Conservation (phyloP, 2,888 invertebrate genomes). For the Chalcis sispes region DNA sequence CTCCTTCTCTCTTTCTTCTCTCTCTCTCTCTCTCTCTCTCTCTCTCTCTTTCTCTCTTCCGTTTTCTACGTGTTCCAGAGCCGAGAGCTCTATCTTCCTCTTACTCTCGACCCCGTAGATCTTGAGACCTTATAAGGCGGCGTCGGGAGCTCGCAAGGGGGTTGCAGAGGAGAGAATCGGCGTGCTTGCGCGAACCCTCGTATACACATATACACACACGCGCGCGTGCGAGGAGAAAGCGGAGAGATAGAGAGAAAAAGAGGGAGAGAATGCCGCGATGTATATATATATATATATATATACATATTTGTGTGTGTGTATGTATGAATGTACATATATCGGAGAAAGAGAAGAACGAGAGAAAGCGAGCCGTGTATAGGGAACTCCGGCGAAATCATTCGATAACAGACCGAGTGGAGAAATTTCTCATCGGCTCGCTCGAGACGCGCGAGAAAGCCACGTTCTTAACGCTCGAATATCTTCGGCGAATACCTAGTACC, state of each 20-base stretch:
- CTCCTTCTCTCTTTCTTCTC: slow-evolving; percentile 55
- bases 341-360: too few relatives aligned
- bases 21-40: slow-evolving; percentile 53
- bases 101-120: slow-evolving; percentile 60
- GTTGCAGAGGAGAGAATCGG: slow-evolving; percentile 55
- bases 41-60: slow-evolving; percentile 36
- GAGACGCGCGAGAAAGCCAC: not conserved
- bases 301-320: not conserved
- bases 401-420: slow-evolving; percentile 51
- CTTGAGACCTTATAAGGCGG: slow-evolving; percentile 58
- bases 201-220: too few relatives aligned
- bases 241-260: too few relatives aligned
- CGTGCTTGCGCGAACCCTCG: slow-evolving; percentile 56
- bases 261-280: not conserved
- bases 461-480: slow-evolving; percentile 29
- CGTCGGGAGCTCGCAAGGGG: slow-evolving; percentile 50
- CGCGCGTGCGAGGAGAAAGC: too few relatives aligned
- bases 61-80: too few relatives aligned
- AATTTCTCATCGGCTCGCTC: slow-evolving; percentile 47
- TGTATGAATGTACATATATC: too few relatives aligned
- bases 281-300: slow-evolving; percentile 16
- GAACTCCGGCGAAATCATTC: slow-evolving; percentile 45
- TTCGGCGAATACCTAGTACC: not conserved
- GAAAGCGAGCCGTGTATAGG: too few relatives aligned
- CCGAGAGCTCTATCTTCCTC: too few relatives aligned